Conservation (phyloP, 2,888 invertebrate species). For the Schrankia costaestrigalis region DNA sequence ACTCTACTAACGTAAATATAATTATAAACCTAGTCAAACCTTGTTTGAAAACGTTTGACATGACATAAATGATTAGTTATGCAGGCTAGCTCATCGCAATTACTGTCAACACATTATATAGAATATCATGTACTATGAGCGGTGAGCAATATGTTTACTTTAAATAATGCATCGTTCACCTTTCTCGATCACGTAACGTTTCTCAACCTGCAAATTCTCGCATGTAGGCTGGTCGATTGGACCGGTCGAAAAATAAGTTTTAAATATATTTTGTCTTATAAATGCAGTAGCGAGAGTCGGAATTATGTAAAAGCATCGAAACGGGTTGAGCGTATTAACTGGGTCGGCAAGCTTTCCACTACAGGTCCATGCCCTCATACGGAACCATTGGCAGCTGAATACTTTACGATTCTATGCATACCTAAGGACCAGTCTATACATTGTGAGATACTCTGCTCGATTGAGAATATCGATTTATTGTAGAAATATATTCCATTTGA, state of each 20-base stretch:
- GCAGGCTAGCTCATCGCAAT: no score
- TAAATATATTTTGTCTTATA: conserved; percentile 29
- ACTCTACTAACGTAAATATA: no score
- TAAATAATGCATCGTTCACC: conserved; percentile 10
- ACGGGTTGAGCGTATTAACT: conserved; percentile 46
- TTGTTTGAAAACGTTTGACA: no score
- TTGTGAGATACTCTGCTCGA: no score
- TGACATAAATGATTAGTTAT: no score
- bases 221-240: conserved; percentile 13
- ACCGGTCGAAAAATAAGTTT: conserved; percentile 12
- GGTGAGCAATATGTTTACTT: not conserved
- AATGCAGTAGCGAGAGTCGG: conserved; percentile 41
- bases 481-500: no score
- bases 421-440: no score
- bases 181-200: conserved; percentile 24
- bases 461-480: no score
- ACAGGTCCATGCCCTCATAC: conserved; percentile 43
- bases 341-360: conserved; percentile 66
- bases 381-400: conserved; percentile 16
- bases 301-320: conserved; percentile 47
- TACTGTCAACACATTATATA: no score
- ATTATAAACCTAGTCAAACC: no score
- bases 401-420: conserved; percentile 25
- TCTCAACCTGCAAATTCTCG: conserved; percentile 17
- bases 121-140: no score